Base-by-base conservation (phyloP, 37 sponge, comb jelly and placozoan genomes). In the Crambe crambe region DNA sequence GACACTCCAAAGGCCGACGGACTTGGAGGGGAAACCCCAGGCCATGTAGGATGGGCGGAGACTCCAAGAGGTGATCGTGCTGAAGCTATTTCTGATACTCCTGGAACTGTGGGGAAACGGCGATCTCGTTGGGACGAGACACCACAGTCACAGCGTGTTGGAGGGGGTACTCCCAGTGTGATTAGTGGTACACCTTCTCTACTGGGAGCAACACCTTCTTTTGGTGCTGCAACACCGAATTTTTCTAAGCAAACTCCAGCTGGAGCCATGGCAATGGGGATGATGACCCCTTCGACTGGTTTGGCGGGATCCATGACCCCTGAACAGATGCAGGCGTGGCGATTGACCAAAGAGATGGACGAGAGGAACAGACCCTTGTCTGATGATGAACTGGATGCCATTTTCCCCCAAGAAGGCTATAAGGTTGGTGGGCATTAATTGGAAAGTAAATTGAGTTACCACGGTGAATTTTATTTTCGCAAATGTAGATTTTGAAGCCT, bases 101-200 rank as follows among this genome's bases (percentile, higher is more conserved):
- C 95, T 47, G 88, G 89, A 31, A 89, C 90, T 10, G 78, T 59
- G 17, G 78, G 89, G 37, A 93, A 92, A 80, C 58, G 96, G 34
- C 64, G 89, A 31, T 93, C 94, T 15, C 92, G 99, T 9, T 98
- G 99, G 99, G 99, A 98, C 63, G 96, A 96, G 85, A 98, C 96
- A 0, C 99, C 96, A 1, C 84, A 86, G 25, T 87, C 80, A 31
- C 87, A 94, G 73, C 72, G 86, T 0, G 1, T 79, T 23, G 89
- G 80, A 29, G 81, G 84, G 23, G 87, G 70, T 5, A 72, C 83
- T 30, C 73, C 93, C 9, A 39, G 38, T 12, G 43, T 79, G 42
- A 62, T 21, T 12, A 9, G 23, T 4, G 20, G 77, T 10, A 85
- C 80, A 8, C 77, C 93, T 1, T 22, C 78, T 0, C 39, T 83